Percentiles rank a stretch among this genome's conserved stretches.
Conservation (phyloP, 1,140 invertebrate species). For the Lepidurus couesii region DNA sequence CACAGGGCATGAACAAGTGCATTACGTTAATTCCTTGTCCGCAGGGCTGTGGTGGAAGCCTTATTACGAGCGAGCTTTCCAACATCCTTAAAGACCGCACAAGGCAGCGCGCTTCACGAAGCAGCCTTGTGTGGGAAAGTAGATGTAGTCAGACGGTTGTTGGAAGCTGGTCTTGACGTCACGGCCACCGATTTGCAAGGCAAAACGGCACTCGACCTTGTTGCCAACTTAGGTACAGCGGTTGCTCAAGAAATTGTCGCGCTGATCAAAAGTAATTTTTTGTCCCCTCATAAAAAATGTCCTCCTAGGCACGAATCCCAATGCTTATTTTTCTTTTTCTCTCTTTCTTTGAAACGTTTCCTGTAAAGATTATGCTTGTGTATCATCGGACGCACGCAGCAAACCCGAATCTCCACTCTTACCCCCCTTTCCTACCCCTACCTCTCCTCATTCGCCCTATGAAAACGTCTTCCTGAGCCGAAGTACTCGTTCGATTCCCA, state of each 20-base stretch:
- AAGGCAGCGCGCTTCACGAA: slow-evolving; percentile 89
- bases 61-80: slow-evolving; percentile 78
- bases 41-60: slow-evolving; percentile 73
- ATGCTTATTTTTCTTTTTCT: too few species aligned
- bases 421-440: slow-evolving; percentile 49
- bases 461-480: slow-evolving; percentile 57
- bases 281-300: neutral
- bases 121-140: slow-evolving; percentile 89
- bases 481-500: slow-evolving; percentile 45
- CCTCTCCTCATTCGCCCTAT: slow-evolving; percentile 52
- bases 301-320: neutral
- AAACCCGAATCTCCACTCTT: neutral
- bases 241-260: slow-evolving; percentile 77
- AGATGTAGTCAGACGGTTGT: slow-evolving; percentile 74
- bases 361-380: neutral
- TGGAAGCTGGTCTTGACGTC: slow-evolving; percentile 76
- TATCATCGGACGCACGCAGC: neutral
- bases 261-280: slow-evolving; percentile 72
- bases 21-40: slow-evolving; percentile 37
- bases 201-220: slow-evolving; percentile 78
- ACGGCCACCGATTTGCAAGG: slow-evolving; percentile 67
- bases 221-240: slow-evolving; percentile 78
- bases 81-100: slow-evolving; percentile 78
- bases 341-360: neutral
- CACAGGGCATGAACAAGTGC: neutral